Percentiles rank a stretch among this genome's conserved stretches.
These are phyloP conservation scores for Notolabrus celidotus DNA, from an alignment of 2,797 vertebrate species.

Conservation along the genomic window DNA sequence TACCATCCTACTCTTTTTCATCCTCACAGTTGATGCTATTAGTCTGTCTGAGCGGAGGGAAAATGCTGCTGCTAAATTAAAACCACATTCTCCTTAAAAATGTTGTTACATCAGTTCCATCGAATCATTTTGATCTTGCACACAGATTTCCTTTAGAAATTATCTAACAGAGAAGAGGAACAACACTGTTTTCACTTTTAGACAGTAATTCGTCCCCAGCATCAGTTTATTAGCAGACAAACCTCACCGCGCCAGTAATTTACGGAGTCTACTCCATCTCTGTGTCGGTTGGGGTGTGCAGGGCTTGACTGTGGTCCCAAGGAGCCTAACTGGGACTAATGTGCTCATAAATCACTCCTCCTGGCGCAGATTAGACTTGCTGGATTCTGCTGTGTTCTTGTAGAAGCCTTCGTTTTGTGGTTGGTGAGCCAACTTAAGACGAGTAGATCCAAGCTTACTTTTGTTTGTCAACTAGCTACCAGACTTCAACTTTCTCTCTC, in stretches of 20 bases:
- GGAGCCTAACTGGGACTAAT: conserved; percentile 70
- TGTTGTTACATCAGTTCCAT: neutral
- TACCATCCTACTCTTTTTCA: neutral
- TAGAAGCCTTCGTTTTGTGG: conserved; percentile 57
- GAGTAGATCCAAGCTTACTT: conserved; percentile 40
- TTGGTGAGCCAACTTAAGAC: conserved; percentile 52
- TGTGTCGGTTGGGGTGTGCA: conserved; percentile 42
- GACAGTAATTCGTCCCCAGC: conserved; percentile 33
- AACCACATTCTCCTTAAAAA: neutral
- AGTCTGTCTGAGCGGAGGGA: neutral
- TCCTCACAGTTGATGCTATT: neutral
- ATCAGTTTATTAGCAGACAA: conserved; percentile 59
- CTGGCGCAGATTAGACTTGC: conserved; percentile 56
- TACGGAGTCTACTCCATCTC: conserved; percentile 71
- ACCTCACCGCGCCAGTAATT: conserved; percentile 56
- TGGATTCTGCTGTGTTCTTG: conserved; percentile 56
- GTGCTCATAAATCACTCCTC: conserved; percentile 76
- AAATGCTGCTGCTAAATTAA: neutral
- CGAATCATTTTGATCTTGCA: neutral
- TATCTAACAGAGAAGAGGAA: conserved; percentile 19
- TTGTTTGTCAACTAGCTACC: conserved; percentile 17
- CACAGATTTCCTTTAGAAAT: conserved; percentile 8
- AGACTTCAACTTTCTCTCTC: conserved; percentile 2
- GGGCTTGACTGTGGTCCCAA: conserved; percentile 54
- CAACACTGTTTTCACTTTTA: conserved; percentile 28